phyloP scores from a whole-genome alignment of 1,140 invertebrate genomes.

The Metaphire vulgaris region DNA sequence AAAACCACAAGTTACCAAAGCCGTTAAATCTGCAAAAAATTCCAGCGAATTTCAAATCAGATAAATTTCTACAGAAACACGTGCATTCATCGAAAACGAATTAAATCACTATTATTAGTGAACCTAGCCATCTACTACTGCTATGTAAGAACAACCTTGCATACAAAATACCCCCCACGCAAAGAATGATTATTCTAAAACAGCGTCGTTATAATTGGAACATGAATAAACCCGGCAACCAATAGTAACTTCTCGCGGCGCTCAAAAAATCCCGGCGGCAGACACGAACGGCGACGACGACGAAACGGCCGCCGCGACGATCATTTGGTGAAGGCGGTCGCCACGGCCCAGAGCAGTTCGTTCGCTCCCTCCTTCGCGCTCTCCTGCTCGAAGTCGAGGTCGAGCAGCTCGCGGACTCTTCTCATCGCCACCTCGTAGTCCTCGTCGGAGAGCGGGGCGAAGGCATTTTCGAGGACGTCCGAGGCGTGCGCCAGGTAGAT shows the following conservation, averaged over 20 bases:
- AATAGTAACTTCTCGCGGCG: not conserved
- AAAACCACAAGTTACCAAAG: no score
- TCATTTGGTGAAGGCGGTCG: conserved; percentile 94
- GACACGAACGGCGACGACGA: not conserved
- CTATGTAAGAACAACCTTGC: not conserved
- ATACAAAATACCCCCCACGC: not conserved
- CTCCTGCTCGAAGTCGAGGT: conserved; percentile 93
- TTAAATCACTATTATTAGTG: not conserved
- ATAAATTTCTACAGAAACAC: no score
- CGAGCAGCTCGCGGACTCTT: conserved; percentile 85
- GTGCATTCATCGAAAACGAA: no score
- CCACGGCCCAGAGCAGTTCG: conserved; percentile 96
- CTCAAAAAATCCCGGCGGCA: not conserved
- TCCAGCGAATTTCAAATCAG: no score
- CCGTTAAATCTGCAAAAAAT: no score
- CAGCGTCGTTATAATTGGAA: not conserved
- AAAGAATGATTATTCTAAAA: not conserved
- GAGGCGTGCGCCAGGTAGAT: conserved; percentile 94
- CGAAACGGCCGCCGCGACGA: not conserved
- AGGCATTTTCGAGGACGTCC: conserved; percentile 99
- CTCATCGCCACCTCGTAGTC: conserved; percentile 98
- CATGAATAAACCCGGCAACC: not conserved
- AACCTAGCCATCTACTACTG: not conserved
- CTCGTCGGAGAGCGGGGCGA: conserved; percentile 93
- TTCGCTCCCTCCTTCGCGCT: conserved; percentile 61